These are phyloP conservation scores for Sebastes fasciatus DNA, from an alignment of 2,113 vertebrate species.

Conservation along the genomic window DNA sequence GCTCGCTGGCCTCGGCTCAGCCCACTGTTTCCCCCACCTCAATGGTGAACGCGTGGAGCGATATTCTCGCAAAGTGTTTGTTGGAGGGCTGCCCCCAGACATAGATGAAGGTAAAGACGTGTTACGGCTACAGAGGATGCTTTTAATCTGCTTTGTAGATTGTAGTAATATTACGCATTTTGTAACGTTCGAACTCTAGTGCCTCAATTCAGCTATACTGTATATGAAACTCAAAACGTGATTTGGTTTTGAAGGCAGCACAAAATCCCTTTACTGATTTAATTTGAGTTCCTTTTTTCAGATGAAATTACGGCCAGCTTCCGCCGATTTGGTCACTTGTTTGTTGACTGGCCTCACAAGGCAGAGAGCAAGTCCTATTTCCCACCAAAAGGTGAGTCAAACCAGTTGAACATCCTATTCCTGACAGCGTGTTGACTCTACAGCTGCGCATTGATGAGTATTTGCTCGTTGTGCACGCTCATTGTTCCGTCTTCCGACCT, in stretches of 20 bases:
- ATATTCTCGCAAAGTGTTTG: slow-evolving; percentile 98
- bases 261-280: not conserved
- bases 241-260: not conserved
- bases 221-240: not conserved
- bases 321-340: slow-evolving; percentile 97
- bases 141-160: not conserved
- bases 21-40: slow-evolving; percentile 97
- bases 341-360: slow-evolving; percentile 99
- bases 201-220: not conserved
- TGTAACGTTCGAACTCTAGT: not conserved
- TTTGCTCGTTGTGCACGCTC: not conserved
- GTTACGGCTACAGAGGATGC: not conserved
- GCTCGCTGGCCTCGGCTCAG: slow-evolving; percentile 92
- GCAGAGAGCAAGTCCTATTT: slow-evolving; percentile 99
- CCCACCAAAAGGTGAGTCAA: slow-evolving; percentile 95
- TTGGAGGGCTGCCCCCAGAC: slow-evolving; percentile 96
- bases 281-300: slow-evolving; percentile 61
- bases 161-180: not conserved
- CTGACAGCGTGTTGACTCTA: not conserved
- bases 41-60: slow-evolving; percentile 97
- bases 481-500: slow-evolving; percentile 24
- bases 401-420: not conserved
- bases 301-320: slow-evolving; percentile 99
- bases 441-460: not conserved
- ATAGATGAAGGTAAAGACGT: slow-evolving; percentile 94